Evolutionary conservation across 1,140 invertebrate species (phyloP).

Genomic region (Neomicropteryx cornuta): DNA sequence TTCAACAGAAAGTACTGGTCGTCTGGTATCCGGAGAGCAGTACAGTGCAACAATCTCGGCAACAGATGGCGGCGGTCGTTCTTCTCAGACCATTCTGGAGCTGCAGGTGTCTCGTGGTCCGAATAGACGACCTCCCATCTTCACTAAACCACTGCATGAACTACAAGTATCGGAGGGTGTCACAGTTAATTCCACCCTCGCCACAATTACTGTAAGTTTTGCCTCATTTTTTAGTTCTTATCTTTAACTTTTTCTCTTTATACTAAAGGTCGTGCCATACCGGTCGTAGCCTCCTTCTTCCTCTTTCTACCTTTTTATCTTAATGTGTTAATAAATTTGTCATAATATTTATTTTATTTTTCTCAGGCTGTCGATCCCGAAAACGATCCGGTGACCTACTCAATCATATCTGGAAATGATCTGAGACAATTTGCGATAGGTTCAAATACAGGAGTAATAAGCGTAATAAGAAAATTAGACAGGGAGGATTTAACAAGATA

Average conservation of each 20-base stretch:
- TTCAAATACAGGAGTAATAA: conserved; percentile 68
- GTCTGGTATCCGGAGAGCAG: conserved; percentile 73
- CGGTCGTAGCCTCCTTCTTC: no score
- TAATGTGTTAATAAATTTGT: no score
- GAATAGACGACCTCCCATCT: conserved; percentile 73
- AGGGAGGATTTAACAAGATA: conserved; percentile 78
- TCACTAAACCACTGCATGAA: conserved; percentile 68
- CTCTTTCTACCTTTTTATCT: no score
- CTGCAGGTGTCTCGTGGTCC: conserved; percentile 57
- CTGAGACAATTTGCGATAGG: conserved; percentile 75
- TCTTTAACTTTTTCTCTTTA: background rate
- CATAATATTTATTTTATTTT: conserved; percentile 8
- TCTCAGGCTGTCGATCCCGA: conserved; percentile 76
- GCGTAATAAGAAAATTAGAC: conserved; percentile 72
- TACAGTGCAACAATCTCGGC: conserved; percentile 82
- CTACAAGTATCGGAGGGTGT: conserved; percentile 81
- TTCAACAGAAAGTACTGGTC: conserved; percentile 50
- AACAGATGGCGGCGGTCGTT: conserved; percentile 55
- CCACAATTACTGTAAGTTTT: conserved; percentile 33
- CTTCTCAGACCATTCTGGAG: conserved; percentile 74
- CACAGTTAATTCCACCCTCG: conserved; percentile 73
- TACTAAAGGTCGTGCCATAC: no score
- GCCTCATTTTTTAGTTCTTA: no score
- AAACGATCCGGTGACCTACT: conserved; percentile 75
- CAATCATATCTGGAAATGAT: conserved; percentile 77